A percentile compares a stretch with the other conserved stretches of the same genome.
These are phyloP conservation scores for Quadroppia sp. DNA, from an alignment of 2,888 invertebrate genomes.

Conservation along the genomic window DNA sequence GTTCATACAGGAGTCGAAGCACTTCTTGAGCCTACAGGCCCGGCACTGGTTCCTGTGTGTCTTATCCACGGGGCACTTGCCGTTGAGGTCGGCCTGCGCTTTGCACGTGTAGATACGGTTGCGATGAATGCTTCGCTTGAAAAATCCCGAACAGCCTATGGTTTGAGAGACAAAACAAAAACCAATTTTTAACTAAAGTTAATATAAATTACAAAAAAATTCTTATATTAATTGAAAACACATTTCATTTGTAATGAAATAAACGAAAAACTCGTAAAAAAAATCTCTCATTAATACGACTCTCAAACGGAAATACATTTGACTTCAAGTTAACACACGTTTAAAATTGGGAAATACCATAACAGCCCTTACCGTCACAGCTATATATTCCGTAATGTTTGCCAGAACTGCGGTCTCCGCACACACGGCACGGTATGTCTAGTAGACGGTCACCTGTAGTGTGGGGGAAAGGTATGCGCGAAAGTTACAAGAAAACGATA, in stretches of 20 bases:
- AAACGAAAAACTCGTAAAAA: too few relatives aligned
- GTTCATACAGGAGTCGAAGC: conserved; percentile 95
- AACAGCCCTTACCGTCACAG: conserved; percentile 93
- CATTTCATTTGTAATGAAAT: too few relatives aligned
- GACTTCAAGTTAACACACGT: too few relatives aligned
- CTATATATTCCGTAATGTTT: conserved; percentile 99
- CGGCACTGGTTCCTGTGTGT: conserved; percentile 95
- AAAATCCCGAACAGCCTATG: conserved; percentile 87
- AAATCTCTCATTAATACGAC: too few relatives aligned
- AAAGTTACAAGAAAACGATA: conserved; percentile 7
- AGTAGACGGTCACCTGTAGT: conserved; percentile 84
- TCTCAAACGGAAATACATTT: too few relatives aligned
- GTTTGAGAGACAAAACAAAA: background rate
- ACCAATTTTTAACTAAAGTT: too few relatives aligned
- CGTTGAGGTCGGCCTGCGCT: conserved; percentile 77
- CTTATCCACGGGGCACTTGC: conserved; percentile 92
- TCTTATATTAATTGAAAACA: too few relatives aligned
- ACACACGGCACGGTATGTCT: conserved; percentile 98
- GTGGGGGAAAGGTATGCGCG: background rate
- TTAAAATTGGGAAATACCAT: too few relatives aligned
- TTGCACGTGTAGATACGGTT: conserved; percentile 96
- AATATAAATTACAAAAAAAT: too few relatives aligned
- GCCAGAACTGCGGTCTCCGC: conserved; percentile 96
- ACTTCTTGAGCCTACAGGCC: conserved; percentile 88
- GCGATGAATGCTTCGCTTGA: conserved; percentile 91